These are phyloP conservation scores for Scotopteryx bipunctaria DNA, from an alignment of 2,888 invertebrate species.

Conservation along the genomic window DNA sequence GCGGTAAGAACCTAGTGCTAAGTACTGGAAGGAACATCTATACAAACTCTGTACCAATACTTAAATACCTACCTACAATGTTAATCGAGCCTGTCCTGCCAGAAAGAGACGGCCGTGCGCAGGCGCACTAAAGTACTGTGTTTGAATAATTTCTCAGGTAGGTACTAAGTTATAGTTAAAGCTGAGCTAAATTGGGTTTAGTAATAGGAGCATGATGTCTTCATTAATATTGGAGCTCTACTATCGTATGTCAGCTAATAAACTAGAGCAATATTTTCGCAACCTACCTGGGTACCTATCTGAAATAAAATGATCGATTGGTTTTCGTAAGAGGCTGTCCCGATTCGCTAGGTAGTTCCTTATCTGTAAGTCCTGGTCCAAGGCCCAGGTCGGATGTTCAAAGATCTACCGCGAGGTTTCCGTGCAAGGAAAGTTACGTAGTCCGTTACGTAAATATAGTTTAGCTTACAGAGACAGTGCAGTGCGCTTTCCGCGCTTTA, in stretches of 20 bases:
- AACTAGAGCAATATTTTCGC: conserved; percentile 17
- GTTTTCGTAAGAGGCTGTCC: conserved; percentile 17
- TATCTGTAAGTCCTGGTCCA: conserved; percentile 19
- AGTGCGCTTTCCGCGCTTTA: conserved; percentile 66
- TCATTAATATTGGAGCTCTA: background rate
- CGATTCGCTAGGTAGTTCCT: conserved; percentile 19
- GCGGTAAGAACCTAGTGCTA: too few relatives aligned
- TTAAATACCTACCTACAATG: conserved; percentile 42
- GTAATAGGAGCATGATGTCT: conserved; percentile 1
- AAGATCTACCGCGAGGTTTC: conserved; percentile 36
- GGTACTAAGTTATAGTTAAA: too few relatives aligned
- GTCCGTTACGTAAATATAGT: conserved; percentile 71
- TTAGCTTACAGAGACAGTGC: conserved; percentile 49
- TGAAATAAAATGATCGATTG: conserved; percentile 3
- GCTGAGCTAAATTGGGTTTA: too few relatives aligned
- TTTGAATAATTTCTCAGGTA: too few relatives aligned
- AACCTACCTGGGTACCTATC: conserved; percentile 6
- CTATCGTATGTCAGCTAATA: background rate
- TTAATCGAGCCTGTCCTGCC: conserved; percentile 47
- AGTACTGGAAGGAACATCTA: background rate
- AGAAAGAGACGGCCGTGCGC: conserved; percentile 21
- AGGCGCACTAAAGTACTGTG: conserved; percentile 6
- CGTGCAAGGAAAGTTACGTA: conserved; percentile 55
- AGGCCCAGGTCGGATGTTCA: conserved; percentile 16
- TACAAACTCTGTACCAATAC: background rate